phyloP scores from a whole-genome alignment of 1,140 invertebrate genomes.

The Dendrolimus kikuchii region DNA sequence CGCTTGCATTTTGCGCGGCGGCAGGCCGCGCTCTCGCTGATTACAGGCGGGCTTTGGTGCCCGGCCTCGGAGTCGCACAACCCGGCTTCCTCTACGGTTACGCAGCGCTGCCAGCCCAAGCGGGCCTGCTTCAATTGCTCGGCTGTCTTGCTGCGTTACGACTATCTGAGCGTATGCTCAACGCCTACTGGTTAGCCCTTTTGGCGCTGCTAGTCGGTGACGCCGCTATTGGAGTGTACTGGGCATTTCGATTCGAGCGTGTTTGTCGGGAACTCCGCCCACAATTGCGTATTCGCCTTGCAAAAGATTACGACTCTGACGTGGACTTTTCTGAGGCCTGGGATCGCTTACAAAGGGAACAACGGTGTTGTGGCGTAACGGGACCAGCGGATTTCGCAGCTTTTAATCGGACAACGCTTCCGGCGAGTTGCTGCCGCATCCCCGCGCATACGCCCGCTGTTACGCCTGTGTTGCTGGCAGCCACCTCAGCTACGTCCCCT shows the following conservation, averaged over 20 bases:
- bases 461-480: conserved; percentile 75
- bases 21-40: conserved; percentile 82
- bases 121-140: conserved; percentile 80
- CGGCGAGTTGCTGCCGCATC: conserved; percentile 72
- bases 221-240: conserved; percentile 87
- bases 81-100: conserved; percentile 90
- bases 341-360: conserved; percentile 84
- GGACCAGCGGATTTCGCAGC: conserved; percentile 77
- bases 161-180: conserved; percentile 85
- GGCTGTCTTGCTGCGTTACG: conserved; percentile 86
- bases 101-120: conserved; percentile 82
- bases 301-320: conserved; percentile 81
- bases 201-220: conserved; percentile 87
- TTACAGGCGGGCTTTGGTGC: conserved; percentile 79
- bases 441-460: conserved; percentile 53
- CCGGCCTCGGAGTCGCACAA: conserved; percentile 81
- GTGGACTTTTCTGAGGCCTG: conserved; percentile 83
- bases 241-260: conserved; percentile 86
- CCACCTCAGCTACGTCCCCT: conserved; percentile 76
- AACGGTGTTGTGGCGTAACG: conserved; percentile 85
- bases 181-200: conserved; percentile 89
- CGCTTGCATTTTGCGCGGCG: conserved; percentile 84
- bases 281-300: conserved; percentile 73
- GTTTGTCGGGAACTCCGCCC: conserved; percentile 81
- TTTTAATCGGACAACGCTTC: conserved; percentile 58